Base-by-base conservation (phyloP, 2,888 invertebrate genomes). In the Operophtera brumata region DNA sequence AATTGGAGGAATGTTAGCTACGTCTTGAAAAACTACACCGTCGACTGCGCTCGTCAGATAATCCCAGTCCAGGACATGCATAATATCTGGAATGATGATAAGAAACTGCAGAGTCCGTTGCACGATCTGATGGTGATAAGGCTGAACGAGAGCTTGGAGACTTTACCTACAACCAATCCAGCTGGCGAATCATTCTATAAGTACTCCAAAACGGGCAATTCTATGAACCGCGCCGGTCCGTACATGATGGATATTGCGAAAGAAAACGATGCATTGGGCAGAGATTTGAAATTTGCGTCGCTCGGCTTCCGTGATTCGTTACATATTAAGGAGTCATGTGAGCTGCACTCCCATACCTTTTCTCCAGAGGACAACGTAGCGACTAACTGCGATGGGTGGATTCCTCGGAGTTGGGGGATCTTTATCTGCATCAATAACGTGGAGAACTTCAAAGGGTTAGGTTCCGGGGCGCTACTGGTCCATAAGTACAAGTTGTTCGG, bases 341-440 rank as follows among this genome's bases (percentile, higher is more conserved):
- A 26, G 3, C n/a, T 54, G 28, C 58, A 54, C n/a, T 12, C 42
- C 1, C 41, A 25, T 20, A 32, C 32, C 1, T 52, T 36, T 11
- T n/a, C n/a, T 2, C 4, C 25, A 3, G 47, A 52, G 2, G 59
- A 55, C 20, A 46, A 53, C 25, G 48, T 39, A n/a, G 12, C n/a
- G 6, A 26, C 10, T 3, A 25, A 47, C 6, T 59, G 59, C 43
- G 55, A 55, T 0, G 36, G 28, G 9, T 59, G 59, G 59, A 11
- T 55, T 4, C 55, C 47, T 45, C 41, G 56, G 57, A 61, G 62
- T 56, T 59, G 59, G 59, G 59, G 59, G 1, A 7, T 12, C 9
- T 60, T 60, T 11, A 51, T 52, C 26, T 57, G 57, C 44, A 36
- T 60, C 13, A 13, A 30, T 1, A 56, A 56, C 13, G 10, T 37